Conservation (phyloP, 2,888 invertebrate genomes). For the Aproaerema taeniolella region DNA sequence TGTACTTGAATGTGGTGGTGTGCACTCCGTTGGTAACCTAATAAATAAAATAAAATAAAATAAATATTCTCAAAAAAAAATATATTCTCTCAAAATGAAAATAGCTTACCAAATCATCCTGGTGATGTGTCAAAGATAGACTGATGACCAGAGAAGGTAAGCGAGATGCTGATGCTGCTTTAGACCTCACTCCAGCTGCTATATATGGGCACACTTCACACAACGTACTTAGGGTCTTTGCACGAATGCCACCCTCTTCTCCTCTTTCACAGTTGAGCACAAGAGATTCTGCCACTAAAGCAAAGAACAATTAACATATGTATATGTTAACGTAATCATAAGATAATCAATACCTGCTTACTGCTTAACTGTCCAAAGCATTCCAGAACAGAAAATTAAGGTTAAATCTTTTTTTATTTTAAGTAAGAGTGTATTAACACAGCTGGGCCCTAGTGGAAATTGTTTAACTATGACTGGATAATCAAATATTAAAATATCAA, state of each 20-base stretch:
- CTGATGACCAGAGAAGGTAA: slow-evolving; percentile 93
- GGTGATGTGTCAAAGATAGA: slow-evolving; percentile 83
- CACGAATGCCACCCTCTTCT: slow-evolving; percentile 91
- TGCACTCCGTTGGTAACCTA: no score
- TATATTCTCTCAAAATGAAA: not conserved
- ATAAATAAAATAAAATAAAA: not conserved
- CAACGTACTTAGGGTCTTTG: slow-evolving; percentile 87
- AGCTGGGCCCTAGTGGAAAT: no score
- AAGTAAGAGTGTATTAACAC: no score
- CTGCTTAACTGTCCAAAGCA: no score
- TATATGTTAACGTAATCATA: no score
- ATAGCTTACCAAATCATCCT: slow-evolving; percentile 79
- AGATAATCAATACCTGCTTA: no score
- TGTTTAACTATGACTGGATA: no score
- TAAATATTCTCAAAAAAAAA: slow-evolving; percentile 1
- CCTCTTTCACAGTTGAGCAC: slow-evolving; percentile 91
- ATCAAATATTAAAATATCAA: no score
- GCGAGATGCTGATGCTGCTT: slow-evolving; percentile 92
- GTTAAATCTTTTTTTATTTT: no score
- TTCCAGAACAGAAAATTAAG: no score
- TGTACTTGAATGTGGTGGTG: no score
- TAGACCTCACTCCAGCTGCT: slow-evolving; percentile 88
- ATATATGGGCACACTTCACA: slow-evolving; percentile 94
- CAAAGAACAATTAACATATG: not conserved
- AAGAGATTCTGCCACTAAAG: slow-evolving; percentile 87